These are phyloP conservation scores for Coregonus suidteri DNA, from an alignment of 2,797 vertebrate species.

Conservation along the genomic window DNA sequence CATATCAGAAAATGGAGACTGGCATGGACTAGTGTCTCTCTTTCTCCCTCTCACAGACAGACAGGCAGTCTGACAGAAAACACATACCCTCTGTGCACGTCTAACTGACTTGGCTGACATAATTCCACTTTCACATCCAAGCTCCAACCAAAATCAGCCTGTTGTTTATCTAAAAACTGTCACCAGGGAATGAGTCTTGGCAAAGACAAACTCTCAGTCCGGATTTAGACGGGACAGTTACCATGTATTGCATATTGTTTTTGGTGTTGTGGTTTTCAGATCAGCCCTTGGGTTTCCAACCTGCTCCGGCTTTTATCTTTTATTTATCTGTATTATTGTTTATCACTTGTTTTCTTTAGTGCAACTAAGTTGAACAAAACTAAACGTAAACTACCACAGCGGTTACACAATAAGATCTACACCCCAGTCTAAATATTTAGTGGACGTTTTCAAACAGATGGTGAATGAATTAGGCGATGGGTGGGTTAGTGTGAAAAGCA, in stretches of 20 bases:
- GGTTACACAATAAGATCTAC: conserved; percentile 19
- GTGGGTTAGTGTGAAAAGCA: neutral
- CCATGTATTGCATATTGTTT: neutral
- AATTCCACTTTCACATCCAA: neutral
- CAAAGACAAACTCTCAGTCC: neutral
- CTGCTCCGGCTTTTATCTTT: too few species aligned
- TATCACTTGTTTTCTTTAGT: too few species aligned
- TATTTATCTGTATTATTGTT: too few species aligned
- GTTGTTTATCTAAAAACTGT: conserved; percentile 11
- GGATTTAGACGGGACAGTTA: neutral
- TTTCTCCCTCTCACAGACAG: neutral
- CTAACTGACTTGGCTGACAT: neutral
- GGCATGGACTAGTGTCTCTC: neutral
- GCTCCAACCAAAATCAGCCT: neutral
- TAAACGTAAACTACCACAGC: too few species aligned
- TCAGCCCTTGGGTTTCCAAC: too few species aligned
- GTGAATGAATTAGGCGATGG: neutral
- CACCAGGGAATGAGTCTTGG: neutral
- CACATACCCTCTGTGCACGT: neutral
- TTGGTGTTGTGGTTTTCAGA: too few species aligned
- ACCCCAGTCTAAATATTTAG: conserved; percentile 24
- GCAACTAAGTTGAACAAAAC: too few species aligned
- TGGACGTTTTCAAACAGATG: conserved; percentile 23
- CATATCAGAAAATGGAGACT: neutral
- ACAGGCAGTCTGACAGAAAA: neutral